Base-by-base conservation (phyloP, 2,797 vertebrate species). In the Pseudochromis fuscus region DNA sequence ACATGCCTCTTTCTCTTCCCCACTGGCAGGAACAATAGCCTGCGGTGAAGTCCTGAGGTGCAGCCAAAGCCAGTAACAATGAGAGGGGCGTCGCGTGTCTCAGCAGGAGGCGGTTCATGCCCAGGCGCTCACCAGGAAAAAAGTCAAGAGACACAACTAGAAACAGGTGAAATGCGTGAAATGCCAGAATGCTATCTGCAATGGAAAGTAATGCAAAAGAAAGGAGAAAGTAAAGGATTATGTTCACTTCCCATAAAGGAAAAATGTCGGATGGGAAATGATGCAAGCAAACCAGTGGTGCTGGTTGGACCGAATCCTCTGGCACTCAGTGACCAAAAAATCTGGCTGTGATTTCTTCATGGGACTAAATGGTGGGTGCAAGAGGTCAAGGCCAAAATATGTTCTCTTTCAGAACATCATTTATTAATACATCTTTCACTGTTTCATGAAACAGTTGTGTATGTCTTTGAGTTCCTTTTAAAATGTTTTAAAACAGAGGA, bases 121-220 rank as follows among this genome's bases (percentile, higher is more conserved):
- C 51, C 2, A 3, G 60, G 55, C 60, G 58, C 45, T 78, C 35
- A 2, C 67, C 28, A 28, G 49, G 46, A 60, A 51, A 61, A 51
- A 64, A 9, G 30, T 67, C 49, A 38, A 44, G 69, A 73, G 59
- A 63, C 81, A 66, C 28, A 56, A 45, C 50, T 30, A 57, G 67
- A 85, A 85, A 62, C 81, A 90, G 80, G 83, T 88, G 84, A 88
- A 80, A 89, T 87, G 73, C 60, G 63, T 79, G 63, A 73, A 65
- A 77, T 85, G 77, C 76, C 82, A 70, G 38, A 55, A 37, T 71
- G 67, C 62, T 62, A 58, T 87, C 81, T 85, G 66, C 42, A 75
- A 71, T 35, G 51, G 46, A 85, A 75, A 81, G 71, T 44, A 16
- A 2, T 60, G 28, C 28, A 42, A 46, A 31, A 67, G 16, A 57